A percentile compares a stretch with the other conserved stretches of the same genome.
phyloP scores from a whole-genome alignment of 2,888 invertebrate species.

The Aphidoletes aphidimyza region DNA sequence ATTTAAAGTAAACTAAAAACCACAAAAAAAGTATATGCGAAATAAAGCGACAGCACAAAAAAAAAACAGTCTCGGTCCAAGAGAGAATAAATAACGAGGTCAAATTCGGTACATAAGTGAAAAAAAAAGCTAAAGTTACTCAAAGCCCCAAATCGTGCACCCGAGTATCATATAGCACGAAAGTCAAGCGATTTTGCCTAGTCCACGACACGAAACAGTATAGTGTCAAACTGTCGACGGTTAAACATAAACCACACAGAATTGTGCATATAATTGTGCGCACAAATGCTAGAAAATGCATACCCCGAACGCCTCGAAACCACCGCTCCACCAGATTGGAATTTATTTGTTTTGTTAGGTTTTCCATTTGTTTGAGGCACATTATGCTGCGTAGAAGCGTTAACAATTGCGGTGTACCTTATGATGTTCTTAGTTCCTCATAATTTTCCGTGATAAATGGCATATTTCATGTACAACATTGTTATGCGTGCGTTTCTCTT shows the following conservation, averaged over 20 bases:
- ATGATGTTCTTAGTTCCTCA: neutral
- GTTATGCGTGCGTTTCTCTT: neutral
- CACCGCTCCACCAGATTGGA: neutral
- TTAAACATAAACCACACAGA: neutral
- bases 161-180: slow-evolving; percentile 9
- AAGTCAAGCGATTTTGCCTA: neutral
- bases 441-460: slow-evolving; percentile 4
- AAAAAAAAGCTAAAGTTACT: neutral
- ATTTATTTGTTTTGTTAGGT: neutral
- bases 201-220: neutral
- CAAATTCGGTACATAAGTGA: neutral
- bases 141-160: neutral
- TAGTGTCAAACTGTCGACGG: slow-evolving; percentile 6
- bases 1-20: no score
- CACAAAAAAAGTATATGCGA: no score
- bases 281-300: neutral
- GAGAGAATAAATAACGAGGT: slow-evolving; percentile 37
- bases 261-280: neutral
- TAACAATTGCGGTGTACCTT: neutral
- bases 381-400: no score
- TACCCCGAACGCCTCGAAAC: neutral
- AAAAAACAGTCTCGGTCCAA: neutral
- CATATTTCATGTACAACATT: neutral
- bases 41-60: neutral
- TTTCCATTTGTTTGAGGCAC: slow-evolving; percentile 14